Percentiles rank a stretch among this genome's conserved stretches.
phyloP scores from a whole-genome alignment of 2,113 vertebrate genomes.

The Grallaria varia region DNA sequence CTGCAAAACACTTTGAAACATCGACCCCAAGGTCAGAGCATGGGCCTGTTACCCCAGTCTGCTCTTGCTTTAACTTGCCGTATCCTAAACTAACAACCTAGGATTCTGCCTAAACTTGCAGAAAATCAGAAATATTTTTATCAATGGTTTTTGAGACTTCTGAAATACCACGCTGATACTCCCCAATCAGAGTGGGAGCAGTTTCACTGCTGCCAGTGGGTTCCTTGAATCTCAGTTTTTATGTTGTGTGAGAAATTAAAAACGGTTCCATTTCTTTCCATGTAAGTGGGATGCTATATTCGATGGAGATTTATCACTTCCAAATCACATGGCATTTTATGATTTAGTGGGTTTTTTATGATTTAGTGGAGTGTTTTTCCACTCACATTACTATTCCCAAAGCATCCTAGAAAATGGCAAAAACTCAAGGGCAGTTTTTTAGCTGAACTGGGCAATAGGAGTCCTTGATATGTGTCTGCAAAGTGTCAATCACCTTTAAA shows the following conservation, averaged over 20 bases:
- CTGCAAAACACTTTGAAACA: neutral
- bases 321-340: neutral
- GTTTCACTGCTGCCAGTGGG: neutral
- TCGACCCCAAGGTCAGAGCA: neutral
- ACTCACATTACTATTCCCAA: neutral
- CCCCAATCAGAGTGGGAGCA: neutral
- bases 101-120: neutral
- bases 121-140: neutral
- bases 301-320: neutral
- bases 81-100: neutral
- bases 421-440: neutral
- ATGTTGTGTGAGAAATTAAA: neutral
- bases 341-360: neutral
- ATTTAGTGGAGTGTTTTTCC: neutral
- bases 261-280: neutral
- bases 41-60: neutral
- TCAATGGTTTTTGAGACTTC: neutral
- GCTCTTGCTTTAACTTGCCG: neutral
- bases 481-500: conserved; percentile 12
- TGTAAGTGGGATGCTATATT: neutral
- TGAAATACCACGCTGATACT: neutral
- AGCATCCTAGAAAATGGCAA: neutral
- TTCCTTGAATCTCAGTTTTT: neutral
- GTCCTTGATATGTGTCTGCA: neutral
- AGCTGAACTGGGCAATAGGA: neutral